Percentiles rank a stretch among this genome's conserved stretches.
Conservation (phyloP, 1,140 invertebrate species). For the Pinna nobilis region DNA sequence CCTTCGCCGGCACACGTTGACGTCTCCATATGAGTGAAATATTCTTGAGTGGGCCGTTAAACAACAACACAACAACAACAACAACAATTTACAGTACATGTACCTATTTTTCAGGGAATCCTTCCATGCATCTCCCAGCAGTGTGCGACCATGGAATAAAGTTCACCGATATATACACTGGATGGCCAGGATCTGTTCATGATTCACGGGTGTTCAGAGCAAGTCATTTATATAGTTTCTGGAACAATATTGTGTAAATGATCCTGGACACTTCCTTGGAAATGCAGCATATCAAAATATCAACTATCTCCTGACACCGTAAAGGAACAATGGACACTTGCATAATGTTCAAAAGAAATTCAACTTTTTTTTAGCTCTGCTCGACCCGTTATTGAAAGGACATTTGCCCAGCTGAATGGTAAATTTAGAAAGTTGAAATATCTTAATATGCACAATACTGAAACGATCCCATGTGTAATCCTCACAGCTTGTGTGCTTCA, state of each 20-base stretch:
- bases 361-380: not conserved
- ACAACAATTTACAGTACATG: too few relatives aligned
- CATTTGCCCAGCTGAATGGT: constrained; percentile 6
- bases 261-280: not conserved
- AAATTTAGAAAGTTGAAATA: constrained; percentile 21
- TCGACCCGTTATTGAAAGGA: constrained; percentile 5
- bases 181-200: constrained; percentile 39
- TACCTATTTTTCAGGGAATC: constrained; percentile 38
- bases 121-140: constrained; percentile 41
- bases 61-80: too few relatives aligned
- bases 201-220: constrained; percentile 39
- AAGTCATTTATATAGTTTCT: constrained; percentile 8
- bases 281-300: not conserved
- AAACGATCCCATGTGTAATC: constrained; percentile 1
- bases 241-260: not conserved
- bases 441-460: constrained; percentile 14
- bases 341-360: not conserved
- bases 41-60: constrained; percentile 19
- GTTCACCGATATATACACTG: constrained; percentile 37
- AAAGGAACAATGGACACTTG: constrained; percentile 12
- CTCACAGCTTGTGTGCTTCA: constrained; percentile 11
- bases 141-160: constrained; percentile 32
- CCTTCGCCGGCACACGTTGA: too few relatives aligned
- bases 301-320: not conserved
- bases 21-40: too few relatives aligned